phyloP scores from a whole-genome alignment of 2,888 invertebrate genomes.

The Escarpia spicata region DNA sequence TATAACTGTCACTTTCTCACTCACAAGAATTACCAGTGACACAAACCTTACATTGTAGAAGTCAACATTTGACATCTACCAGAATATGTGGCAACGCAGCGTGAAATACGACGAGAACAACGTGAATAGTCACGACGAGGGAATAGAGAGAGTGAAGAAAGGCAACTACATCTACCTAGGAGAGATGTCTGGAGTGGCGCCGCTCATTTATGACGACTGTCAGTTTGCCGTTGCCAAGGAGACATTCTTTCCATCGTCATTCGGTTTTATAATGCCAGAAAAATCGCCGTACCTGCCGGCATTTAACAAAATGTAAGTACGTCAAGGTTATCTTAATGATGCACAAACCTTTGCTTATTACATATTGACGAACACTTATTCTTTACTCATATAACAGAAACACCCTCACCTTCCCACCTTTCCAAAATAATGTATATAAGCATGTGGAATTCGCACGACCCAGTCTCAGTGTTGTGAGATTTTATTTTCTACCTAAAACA shows the following conservation, averaged over 20 bases:
- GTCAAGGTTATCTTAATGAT: too few species aligned
- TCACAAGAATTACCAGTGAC: not conserved
- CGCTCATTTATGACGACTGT: conserved; percentile 34
- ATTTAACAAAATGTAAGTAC: conserved; percentile 29
- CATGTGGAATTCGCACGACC: too few species aligned
- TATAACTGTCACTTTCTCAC: not conserved
- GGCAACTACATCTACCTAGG: conserved; percentile 38
- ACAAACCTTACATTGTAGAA: not conserved
- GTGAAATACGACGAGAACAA: conserved; percentile 28
- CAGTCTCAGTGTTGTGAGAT: too few species aligned
- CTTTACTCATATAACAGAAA: too few species aligned
- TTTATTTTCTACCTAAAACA: too few species aligned
- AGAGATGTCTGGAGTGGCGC: conserved; percentile 31
- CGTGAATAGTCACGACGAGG: conserved; percentile 30
- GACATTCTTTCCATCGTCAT: conserved; percentile 36
- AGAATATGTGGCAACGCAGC: conserved; percentile 22
- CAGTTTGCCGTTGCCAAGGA: conserved; percentile 33
- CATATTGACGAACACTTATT: too few species aligned
- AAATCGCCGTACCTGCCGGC: conserved; percentile 31
- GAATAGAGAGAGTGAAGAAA: conserved; percentile 31
- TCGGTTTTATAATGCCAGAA: conserved; percentile 35
- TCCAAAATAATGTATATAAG: too few species aligned
- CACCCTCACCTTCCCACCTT: too few species aligned
- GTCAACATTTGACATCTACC: conserved; percentile 27
- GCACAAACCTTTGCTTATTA: too few species aligned